A percentile compares a stretch with the other conserved stretches of the same genome.
Evolutionary conservation across 2,113 vertebrate genomes (phyloP).

Genomic region (rat (Rattus norvegicus)): GRCr8 NC_086021.1:77933001-77933500

Average conservation of each 20-base stretch:
- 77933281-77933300: not conserved
- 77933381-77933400: not conserved
- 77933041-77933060: not conserved
- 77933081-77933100: constrained; percentile 15
- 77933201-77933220: not conserved
- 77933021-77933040: not conserved
- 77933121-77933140: not conserved
- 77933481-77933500: not conserved
- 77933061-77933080: not conserved
- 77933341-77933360: not conserved
- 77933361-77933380: not conserved
- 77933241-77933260: not conserved
- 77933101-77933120: not conserved
- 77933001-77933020: not conserved
- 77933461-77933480: not conserved
- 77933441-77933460: not conserved
- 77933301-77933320: not conserved
- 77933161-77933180: not conserved
- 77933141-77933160: not conserved
- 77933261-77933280: not conserved
- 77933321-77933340: not conserved
- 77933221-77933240: not conserved
- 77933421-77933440: not conserved
- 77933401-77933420: not conserved
- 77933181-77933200: not conserved